Evolutionary conservation across 2,888 invertebrate genomes (phyloP).

Genomic region (Plutella xylostella): DNA sequence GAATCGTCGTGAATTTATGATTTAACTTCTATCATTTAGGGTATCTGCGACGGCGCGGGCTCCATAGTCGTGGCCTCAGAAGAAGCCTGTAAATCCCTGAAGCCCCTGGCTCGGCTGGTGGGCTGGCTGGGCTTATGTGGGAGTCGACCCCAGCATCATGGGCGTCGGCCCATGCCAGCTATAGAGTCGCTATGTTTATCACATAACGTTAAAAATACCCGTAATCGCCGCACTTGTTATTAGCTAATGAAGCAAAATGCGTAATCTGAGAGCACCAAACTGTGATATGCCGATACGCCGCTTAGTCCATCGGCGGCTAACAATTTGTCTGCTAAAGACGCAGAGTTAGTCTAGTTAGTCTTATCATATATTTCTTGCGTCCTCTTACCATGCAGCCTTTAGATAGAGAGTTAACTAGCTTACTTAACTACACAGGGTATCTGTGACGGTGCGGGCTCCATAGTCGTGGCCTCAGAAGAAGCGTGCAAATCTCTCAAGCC

Average conservation of each 20-base stretch:
- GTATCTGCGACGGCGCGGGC: slow-evolving; percentile 97
- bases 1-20: too few species aligned
- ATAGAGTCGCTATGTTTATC: slow-evolving; percentile 90
- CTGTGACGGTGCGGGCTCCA: slow-evolving; percentile 95
- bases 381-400: background rate
- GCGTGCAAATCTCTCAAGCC: slow-evolving; percentile 90
- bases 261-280: too few species aligned
- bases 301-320: too few species aligned
- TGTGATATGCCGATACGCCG: too few species aligned
- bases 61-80: slow-evolving; percentile 93
- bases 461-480: slow-evolving; percentile 92
- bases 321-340: too few species aligned
- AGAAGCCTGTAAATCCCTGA: slow-evolving; percentile 86
- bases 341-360: too few species aligned
- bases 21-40: too few species aligned
- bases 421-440: slow-evolving; percentile 78
- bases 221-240: too few species aligned
- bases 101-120: slow-evolving; percentile 90
- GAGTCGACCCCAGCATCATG: slow-evolving; percentile 98
- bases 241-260: too few species aligned
- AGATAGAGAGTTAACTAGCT: background rate
- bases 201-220: too few species aligned
- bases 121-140: slow-evolving; percentile 94
- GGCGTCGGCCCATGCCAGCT: slow-evolving; percentile 95
- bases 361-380: background rate